Percentiles rank a stretch among this genome's conserved stretches.
Conservation (phyloP, 1,140 invertebrate species). For the Ceratoteleas bidentatus region DNA sequence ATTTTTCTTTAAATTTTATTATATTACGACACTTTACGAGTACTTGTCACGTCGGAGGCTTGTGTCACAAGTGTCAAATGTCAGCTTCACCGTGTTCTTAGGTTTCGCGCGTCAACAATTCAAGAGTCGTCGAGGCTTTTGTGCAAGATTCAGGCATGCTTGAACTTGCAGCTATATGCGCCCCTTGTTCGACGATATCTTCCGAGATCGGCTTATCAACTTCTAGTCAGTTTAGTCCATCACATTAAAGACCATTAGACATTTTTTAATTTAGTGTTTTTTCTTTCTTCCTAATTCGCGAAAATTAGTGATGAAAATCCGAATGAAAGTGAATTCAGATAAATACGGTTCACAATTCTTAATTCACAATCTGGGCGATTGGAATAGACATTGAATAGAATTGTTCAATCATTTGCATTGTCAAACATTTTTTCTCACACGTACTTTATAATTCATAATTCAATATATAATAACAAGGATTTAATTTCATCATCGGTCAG, state of each 20-base stretch:
- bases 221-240: slow-evolving; percentile 16
- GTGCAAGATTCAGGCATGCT: slow-evolving; percentile 40
- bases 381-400: no score
- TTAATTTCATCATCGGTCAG: no score
- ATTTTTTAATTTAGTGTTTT: no score
- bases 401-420: no score
- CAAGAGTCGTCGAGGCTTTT: slow-evolving; percentile 44
- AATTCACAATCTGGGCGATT: no score
- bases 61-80: slow-evolving; percentile 39
- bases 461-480: no score
- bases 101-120: slow-evolving; percentile 48
- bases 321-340: no score
- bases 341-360: no score
- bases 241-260: background rate
- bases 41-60: slow-evolving; percentile 21
- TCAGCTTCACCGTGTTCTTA: slow-evolving; percentile 36
- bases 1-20: slow-evolving; percentile 20
- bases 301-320: no score
- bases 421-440: no score
- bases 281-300: no score
- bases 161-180: slow-evolving; percentile 26
- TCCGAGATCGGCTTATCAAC: slow-evolving; percentile 22
- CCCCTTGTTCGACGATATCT: slow-evolving; percentile 22
- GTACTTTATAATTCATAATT: no score
- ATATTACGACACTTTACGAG: slow-evolving; percentile 20